phyloP scores from a whole-genome alignment of 2,888 invertebrate species.

The Drosophila meridionalis region DNA sequence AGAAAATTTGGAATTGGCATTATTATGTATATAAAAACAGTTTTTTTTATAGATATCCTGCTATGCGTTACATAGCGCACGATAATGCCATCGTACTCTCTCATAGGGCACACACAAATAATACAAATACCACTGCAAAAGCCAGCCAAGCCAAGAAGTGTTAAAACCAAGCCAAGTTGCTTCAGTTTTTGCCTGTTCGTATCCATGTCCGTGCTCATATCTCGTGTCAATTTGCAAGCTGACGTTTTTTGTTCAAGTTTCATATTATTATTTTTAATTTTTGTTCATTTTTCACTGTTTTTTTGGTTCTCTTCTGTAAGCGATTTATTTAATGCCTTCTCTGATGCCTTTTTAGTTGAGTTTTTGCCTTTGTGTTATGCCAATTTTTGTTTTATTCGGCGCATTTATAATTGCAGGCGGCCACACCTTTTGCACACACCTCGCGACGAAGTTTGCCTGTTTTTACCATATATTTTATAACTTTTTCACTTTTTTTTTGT shows the following conservation, averaged over 20 bases:
- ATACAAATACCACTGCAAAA: slow-evolving; percentile 13
- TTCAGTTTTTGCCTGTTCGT: slow-evolving; percentile 56
- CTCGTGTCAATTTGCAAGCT: slow-evolving; percentile 78
- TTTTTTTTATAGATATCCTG: too few species aligned
- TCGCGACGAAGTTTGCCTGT: slow-evolving; percentile 29
- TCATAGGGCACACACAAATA: not conserved
- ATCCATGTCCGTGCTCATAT: slow-evolving; percentile 72
- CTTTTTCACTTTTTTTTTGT: slow-evolving; percentile 21
- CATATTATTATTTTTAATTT: slow-evolving; percentile 26
- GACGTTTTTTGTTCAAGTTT: slow-evolving; percentile 46
- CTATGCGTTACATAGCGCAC: not conserved
- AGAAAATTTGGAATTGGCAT: too few species aligned
- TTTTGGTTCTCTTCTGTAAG: slow-evolving; percentile 33
- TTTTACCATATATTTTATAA: slow-evolving; percentile 1
- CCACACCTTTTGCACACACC: slow-evolving; percentile 71
- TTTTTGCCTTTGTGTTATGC: slow-evolving; percentile 56
- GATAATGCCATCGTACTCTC: not conserved
- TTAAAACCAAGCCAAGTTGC: slow-evolving; percentile 73
- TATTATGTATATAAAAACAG: too few species aligned
- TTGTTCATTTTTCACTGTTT: not conserved
- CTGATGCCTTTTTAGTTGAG: slow-evolving; percentile 68
- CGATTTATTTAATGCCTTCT: slow-evolving; percentile 73
- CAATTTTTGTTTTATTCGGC: slow-evolving; percentile 46
- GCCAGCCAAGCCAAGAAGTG: slow-evolving; percentile 70
- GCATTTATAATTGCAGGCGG: slow-evolving; percentile 66